Evolutionary conservation across 2,113 vertebrate species (phyloP), one percentile per base, ranked within the genome.

Genomic region (Cromileptes altivelis): DNA sequence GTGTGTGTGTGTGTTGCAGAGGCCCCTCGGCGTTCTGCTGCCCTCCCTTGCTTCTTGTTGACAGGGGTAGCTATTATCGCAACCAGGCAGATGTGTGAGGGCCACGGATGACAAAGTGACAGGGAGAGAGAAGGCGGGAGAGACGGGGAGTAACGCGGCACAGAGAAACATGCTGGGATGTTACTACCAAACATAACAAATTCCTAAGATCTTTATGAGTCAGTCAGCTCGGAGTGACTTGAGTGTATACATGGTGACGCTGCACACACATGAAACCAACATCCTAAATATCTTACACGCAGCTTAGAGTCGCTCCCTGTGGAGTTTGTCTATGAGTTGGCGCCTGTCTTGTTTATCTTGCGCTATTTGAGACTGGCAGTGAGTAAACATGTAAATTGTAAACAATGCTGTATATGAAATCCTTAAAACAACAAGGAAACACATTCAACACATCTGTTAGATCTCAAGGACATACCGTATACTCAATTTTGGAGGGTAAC

Each of bases 51-150:
- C 42, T 67, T 85, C 79, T 71, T 86, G 80, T 91, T 92, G 88
- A 94, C 78, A 87, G 81, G 79, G 33, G 82, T 64, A 80, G 85
- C 83, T 73, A 85, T 91, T 92, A 91, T 91, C 92, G 55, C 87
- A 62, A 84, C 49, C 84, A 79, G 68, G 82, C 89, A 90, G 88
- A 88, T 81, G 80, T 84, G 80, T 70, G 89, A 82, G 76, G 70
- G 85, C 52, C 45, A 64, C 33, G 45, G 76, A 70, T 85, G 78
- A 86, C 70, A 78, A 75, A 75, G 64, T 86, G 89, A 85, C 83
- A 77, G 72, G 61, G 3, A 79, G 45, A 15, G 15, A 79, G 80
- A 47, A 60, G 77, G 64, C 23, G 53, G 42, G 42, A 21, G 74
- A 57, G 30, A 61, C 3, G 19, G 37, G 64, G 63, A 4, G 70